A percentile compares a stretch with the other conserved stretches of the same genome.
Conservation (phyloP, 2,888 invertebrate species). For the Lucinisca nassula region DNA sequence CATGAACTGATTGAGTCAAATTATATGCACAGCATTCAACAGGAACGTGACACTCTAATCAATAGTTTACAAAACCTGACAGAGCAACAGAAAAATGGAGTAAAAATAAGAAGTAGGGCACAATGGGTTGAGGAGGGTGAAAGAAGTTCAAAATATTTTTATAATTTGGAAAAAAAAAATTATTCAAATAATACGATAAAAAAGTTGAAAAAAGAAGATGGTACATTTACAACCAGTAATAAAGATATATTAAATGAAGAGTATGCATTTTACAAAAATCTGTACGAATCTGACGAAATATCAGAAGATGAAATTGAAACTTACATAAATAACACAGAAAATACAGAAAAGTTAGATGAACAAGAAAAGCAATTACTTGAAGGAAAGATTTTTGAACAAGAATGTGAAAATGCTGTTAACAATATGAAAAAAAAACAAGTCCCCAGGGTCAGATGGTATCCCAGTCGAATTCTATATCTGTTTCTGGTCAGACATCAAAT, state of each 20-base stretch:
- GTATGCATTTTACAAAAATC: neutral
- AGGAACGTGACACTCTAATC: neutral
- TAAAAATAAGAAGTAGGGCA: slow-evolving; percentile 7
- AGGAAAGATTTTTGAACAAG: neutral
- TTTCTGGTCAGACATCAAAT: slow-evolving; percentile 20
- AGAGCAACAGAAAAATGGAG: neutral
- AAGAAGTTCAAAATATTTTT: slow-evolving; percentile 85
- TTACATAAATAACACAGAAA: neutral
- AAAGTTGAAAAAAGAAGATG: neutral
- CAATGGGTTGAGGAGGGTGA: slow-evolving; percentile 7
- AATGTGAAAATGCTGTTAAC: neutral
- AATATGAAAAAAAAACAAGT: slow-evolving; percentile 49
- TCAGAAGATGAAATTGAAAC: neutral
- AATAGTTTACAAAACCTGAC: neutral
- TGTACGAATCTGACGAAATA: neutral
- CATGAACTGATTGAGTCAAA: neutral
- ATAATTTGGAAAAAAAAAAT: slow-evolving; percentile 78
- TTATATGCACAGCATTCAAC: neutral
- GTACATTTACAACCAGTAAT: neutral
- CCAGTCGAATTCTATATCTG: slow-evolving; percentile 37
- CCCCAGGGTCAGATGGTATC: slow-evolving; percentile 31
- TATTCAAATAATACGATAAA: slow-evolving; percentile 14
- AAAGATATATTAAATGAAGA: neutral
- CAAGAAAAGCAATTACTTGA: neutral
- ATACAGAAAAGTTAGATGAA: neutral